Conservation (phyloP, 1,140 invertebrate species). For the Pomacea maculata region DNA sequence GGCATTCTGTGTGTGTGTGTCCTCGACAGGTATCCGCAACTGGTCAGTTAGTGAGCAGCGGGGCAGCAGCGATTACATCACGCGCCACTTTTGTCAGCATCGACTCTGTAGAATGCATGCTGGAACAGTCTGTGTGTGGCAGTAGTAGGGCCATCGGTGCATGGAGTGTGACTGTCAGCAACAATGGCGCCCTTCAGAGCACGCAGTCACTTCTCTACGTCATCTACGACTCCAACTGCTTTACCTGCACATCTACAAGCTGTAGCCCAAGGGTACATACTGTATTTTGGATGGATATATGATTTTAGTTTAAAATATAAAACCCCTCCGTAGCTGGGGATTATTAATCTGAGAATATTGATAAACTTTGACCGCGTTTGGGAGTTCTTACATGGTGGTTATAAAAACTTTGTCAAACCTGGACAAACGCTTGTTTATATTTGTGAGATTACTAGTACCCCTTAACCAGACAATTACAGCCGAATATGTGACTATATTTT, state of each 20-base stretch:
- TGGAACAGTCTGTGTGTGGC: conserved; percentile 11
- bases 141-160: conserved; percentile 6
- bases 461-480: too few species aligned
- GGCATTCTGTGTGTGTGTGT: not conserved
- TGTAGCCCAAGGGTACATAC: conserved; percentile 38
- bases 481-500: too few species aligned
- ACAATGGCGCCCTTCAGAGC: conserved; percentile 27
- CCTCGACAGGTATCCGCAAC: conserved; percentile 9
- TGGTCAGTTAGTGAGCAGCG: not conserved
- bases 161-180: conserved; percentile 38
- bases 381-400: too few species aligned
- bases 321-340: too few species aligned
- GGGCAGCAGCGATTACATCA: not conserved
- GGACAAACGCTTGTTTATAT: not conserved
- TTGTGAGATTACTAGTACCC: too few species aligned
- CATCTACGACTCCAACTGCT: conserved; percentile 40
- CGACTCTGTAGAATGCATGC: conserved; percentile 21
- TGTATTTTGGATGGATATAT: not conserved
- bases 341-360: too few species aligned
- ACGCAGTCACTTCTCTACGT: conserved; percentile 6
- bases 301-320: too few species aligned
- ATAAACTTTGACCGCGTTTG: too few species aligned
- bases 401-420: not conserved
- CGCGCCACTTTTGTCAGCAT: conserved; percentile 27
- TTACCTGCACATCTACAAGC: conserved; percentile 27